A percentile compares a stretch with the other conserved stretches of the same genome.
Conservation (phyloP, 2,113 vertebrate species). For the Scolopax mira region DNA sequence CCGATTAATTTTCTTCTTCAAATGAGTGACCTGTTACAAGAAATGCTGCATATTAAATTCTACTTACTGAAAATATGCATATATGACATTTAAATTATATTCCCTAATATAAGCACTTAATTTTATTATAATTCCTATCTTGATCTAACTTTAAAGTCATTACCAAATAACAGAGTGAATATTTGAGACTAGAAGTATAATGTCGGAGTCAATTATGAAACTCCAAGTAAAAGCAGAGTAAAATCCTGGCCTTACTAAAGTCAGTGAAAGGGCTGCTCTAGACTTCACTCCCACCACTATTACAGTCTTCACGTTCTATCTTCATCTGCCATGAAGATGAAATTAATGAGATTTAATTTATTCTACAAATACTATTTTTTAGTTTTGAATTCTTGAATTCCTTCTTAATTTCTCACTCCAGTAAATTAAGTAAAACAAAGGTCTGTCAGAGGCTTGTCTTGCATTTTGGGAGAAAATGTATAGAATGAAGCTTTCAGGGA, state of each 20-base stretch:
- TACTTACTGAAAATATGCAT: conserved; percentile 56
- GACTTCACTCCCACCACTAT: neutral
- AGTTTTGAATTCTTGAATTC: neutral
- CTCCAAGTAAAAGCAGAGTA: neutral
- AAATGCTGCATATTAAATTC: conserved; percentile 59
- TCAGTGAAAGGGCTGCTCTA: neutral
- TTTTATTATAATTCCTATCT: conserved; percentile 56
- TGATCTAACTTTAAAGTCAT: conserved; percentile 33
- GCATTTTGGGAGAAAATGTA: neutral
- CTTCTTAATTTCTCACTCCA: neutral
- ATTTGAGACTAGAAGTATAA: neutral
- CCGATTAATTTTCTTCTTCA: conserved; percentile 43
- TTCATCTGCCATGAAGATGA: neutral
- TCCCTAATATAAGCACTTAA: conserved; percentile 30
- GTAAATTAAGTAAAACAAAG: neutral
- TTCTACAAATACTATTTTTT: neutral
- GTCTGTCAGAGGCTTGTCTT: neutral
- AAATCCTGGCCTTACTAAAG: neutral
- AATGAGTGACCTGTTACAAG: conserved; percentile 48
- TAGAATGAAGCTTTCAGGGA: neutral
- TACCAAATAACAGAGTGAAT: conserved; percentile 2
- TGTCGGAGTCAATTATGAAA: neutral
- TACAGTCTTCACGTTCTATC: neutral
- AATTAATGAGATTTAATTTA: neutral
- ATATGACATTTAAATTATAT: conserved; percentile 61